A percentile compares a stretch with the other conserved stretches of the same genome.
phyloP scores from a whole-genome alignment of 1,140 invertebrate genomes.

The Dolichoris vasculosae region DNA sequence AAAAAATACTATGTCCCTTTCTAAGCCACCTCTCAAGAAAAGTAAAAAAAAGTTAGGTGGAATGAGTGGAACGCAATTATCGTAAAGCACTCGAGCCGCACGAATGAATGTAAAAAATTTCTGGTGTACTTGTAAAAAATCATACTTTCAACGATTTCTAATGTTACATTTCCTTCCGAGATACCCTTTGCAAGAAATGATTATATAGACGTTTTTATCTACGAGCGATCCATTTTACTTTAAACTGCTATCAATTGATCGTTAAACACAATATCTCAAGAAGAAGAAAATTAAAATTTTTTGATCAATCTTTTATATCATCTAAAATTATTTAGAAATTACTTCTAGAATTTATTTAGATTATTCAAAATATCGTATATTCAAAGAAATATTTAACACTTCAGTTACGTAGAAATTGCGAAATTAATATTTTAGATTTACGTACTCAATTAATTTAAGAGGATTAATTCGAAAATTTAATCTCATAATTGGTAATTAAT shows the following conservation, averaged over 20 bases:
- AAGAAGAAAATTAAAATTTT: no score
- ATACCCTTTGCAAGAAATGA: not conserved
- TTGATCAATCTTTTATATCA: no score
- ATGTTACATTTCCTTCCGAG: not conserved
- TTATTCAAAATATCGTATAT: no score
- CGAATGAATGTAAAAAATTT: slow-evolving; percentile 31
- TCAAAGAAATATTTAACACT: no score
- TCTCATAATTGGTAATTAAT: no score
- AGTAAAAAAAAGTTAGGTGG: not conserved
- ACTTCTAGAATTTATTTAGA: no score
- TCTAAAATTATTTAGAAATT: no score
- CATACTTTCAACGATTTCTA: not conserved
- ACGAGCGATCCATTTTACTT: not conserved
- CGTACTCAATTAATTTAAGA: no score
- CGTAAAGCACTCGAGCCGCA: slow-evolving; percentile 11
- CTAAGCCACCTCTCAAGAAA: not conserved
- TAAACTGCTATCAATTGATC: not conserved
- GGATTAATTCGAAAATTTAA: no score
- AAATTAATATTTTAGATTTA: no score
- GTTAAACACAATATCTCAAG: no score
- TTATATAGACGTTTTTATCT: not conserved
- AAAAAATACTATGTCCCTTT: slow-evolving; percentile 52
- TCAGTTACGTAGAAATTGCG: no score
- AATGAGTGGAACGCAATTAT: slow-evolving; percentile 33
- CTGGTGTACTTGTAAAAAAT: slow-evolving; percentile 11